Conservation (phyloP, 2,797 vertebrate genomes). For the Sus cebifrons region DNA sequence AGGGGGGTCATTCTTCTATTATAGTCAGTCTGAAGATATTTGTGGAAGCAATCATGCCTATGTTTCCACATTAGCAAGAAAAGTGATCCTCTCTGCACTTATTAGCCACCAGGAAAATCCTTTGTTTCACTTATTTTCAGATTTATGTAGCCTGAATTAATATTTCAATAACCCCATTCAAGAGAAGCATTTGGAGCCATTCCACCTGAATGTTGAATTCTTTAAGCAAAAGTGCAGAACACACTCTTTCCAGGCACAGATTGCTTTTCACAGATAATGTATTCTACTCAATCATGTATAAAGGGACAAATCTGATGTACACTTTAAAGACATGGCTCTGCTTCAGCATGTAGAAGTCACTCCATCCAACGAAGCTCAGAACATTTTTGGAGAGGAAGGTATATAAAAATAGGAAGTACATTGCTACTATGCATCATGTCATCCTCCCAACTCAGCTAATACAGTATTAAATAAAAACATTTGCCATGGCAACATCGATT, state of each 20-base stretch:
- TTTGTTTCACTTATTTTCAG: conserved; percentile 73
- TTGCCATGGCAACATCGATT: conserved; percentile 75
- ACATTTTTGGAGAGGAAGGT: conserved; percentile 42
- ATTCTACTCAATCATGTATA: conserved; percentile 17
- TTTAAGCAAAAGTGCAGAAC: conserved; percentile 54
- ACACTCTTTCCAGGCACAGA: background rate
- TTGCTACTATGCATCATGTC: background rate
- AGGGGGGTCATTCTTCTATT: conserved; percentile 65
- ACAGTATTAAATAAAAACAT: background rate
- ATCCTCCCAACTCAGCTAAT: conserved; percentile 37
- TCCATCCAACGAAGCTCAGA: background rate
- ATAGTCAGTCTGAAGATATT: conserved; percentile 10
- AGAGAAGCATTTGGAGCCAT: conserved; percentile 50
- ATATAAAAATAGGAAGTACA: background rate
- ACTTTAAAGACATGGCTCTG: background rate
- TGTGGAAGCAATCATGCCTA: conserved; percentile 34
- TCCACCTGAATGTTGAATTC: conserved; percentile 57
- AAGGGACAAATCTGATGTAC: background rate
- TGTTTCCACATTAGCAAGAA: conserved; percentile 69
- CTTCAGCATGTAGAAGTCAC: background rate
- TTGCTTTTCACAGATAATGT: conserved; percentile 25
- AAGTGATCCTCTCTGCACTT: conserved; percentile 71
- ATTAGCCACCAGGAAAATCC: conserved; percentile 71
- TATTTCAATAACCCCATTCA: conserved; percentile 71
- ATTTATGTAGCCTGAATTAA: conserved; percentile 69